A percentile compares a stretch with the other conserved stretches of the same genome.
Conservation (phyloP, 2,797 vertebrate genomes). For the Ptychobarbus kaznakovi region DNA sequence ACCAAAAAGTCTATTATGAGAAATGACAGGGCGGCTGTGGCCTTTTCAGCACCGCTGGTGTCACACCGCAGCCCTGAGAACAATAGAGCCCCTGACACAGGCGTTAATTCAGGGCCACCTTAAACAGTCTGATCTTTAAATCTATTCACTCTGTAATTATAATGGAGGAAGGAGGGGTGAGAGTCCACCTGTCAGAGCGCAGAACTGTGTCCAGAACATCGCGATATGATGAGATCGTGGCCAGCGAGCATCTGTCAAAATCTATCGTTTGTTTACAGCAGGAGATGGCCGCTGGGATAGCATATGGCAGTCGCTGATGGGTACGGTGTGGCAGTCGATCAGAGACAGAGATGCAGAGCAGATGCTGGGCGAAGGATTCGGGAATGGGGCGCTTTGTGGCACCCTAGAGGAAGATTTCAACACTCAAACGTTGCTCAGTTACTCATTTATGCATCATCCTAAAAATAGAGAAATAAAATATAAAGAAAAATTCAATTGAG, state of each 20-base stretch:
- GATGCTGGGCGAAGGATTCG: conserved; percentile 28
- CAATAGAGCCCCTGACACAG: conserved; percentile 70
- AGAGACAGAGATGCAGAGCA: conserved; percentile 26
- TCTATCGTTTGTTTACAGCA: conserved; percentile 64
- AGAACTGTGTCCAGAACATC: conserved; percentile 25
- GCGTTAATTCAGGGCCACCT: conserved; percentile 66
- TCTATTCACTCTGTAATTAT: conserved; percentile 72
- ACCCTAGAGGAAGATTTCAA: conserved; percentile 14
- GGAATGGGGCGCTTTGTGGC: conserved; percentile 12
- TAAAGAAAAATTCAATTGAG: not conserved
- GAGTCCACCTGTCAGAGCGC: conserved; percentile 44
- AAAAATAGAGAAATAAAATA: not conserved
- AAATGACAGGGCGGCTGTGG: conserved; percentile 75
- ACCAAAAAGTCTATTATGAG: conserved; percentile 77
- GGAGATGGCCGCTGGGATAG: conserved; percentile 44
- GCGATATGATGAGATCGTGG: conserved; percentile 8
- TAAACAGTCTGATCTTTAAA: conserved; percentile 74
- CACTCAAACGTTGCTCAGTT: not conserved
- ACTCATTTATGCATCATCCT: not conserved
- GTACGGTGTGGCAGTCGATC: conserved; percentile 32
- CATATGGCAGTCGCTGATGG: conserved; percentile 45
- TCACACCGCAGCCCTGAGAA: conserved; percentile 70
- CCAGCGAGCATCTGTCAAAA: conserved; percentile 64
- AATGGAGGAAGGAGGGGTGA: conserved; percentile 52
- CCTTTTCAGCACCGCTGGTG: conserved; percentile 73